Evolutionary conservation across 2,888 invertebrate species (phyloP), one percentile per base, ranked within the genome.

Genomic region (Chironomus riparius): DNA sequence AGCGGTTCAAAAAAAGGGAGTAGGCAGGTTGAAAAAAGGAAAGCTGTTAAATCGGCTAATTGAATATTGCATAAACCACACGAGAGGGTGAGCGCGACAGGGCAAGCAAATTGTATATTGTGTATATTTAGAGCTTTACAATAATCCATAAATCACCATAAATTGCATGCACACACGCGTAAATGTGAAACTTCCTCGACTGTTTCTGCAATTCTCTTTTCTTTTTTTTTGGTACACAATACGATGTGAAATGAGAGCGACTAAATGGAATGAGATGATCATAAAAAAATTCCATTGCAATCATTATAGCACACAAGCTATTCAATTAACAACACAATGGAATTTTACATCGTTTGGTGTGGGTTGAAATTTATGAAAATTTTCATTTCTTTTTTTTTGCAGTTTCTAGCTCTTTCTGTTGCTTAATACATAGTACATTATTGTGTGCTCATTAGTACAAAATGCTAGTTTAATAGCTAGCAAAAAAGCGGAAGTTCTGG

Each of bases 381-480:
- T 50, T 38, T 38, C 38, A 38, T 38, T 38, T 38, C 38, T 10
- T 38, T 38, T 24, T 47, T 50, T 56, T 18, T 56, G 56, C 56
- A 56, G 18, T 18, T 56, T 15, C 56, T 56, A 38, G 56, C 56
- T 56, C 38, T 10, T 38, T 38, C 38, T 38, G 38, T 38, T 38
- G 38, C 38, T 38, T 38, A 38, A 38, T 38, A 38, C 10, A 38
- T 38, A 10, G 1, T 10, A 38, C 38, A 38, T 38, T 38, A 38
- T 38, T 65, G 65, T 24, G 24, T 65, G 65, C 22, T 65, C 65
- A 65, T 65, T 65, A 65, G 65, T 10, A 24, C 56, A 13, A 65
- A 65, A 65, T 65, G 65, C 65, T 65, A 65, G 65, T 65, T 65
- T 65, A 65, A 65, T 65, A 22, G 13, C 24, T 65, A 24, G 18